These are phyloP conservation scores for Gila robusta DNA, from an alignment of 2,797 vertebrate species.

Conservation along the genomic window DNA sequence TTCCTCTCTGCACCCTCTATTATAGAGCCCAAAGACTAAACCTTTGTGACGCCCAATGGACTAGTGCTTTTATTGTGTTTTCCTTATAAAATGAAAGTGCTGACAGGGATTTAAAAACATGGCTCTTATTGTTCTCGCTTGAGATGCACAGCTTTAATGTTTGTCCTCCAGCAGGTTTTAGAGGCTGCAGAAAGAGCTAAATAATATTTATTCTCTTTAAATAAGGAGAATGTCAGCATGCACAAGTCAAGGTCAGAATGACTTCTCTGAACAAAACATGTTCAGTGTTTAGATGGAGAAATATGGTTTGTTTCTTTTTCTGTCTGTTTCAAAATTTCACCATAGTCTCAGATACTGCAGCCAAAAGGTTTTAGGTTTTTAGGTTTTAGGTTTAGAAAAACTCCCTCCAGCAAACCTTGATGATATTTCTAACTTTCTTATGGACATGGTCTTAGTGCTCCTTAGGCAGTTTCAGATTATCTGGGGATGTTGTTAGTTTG, in stretches of 20 bases:
- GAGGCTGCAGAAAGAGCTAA: conserved; percentile 10
- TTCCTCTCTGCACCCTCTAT: conserved; percentile 11
- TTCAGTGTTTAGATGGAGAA: background rate
- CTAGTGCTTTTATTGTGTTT: conserved; percentile 40
- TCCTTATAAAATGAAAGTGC: conserved; percentile 44
- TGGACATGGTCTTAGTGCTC: conserved; percentile 23
- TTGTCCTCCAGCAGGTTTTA: conserved; percentile 32
- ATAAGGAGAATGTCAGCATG: conserved; percentile 28
- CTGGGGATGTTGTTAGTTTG: conserved; percentile 50
- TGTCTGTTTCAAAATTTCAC: conserved; percentile 11
- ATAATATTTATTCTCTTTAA: conserved; percentile 24
- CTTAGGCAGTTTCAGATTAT: conserved; percentile 39
- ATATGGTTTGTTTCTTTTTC: background rate
- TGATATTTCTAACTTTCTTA: conserved; percentile 26
- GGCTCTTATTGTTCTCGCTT: conserved; percentile 33
- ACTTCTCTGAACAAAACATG: background rate
- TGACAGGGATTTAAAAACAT: conserved; percentile 34
- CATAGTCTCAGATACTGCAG: background rate
- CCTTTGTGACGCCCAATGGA: conserved; percentile 36
- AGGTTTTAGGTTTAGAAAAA: conserved; percentile 1
- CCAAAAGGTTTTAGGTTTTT: conserved; percentile 12
- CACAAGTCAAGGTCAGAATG: conserved; percentile 18
- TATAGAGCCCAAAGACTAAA: conserved; percentile 36
- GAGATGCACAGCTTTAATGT: conserved; percentile 15
- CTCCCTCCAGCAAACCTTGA: conserved; percentile 9